These are phyloP conservation scores for Zaprionus inermis DNA, from an alignment of 1,140 invertebrate genomes.

Conservation along the genomic window DNA sequence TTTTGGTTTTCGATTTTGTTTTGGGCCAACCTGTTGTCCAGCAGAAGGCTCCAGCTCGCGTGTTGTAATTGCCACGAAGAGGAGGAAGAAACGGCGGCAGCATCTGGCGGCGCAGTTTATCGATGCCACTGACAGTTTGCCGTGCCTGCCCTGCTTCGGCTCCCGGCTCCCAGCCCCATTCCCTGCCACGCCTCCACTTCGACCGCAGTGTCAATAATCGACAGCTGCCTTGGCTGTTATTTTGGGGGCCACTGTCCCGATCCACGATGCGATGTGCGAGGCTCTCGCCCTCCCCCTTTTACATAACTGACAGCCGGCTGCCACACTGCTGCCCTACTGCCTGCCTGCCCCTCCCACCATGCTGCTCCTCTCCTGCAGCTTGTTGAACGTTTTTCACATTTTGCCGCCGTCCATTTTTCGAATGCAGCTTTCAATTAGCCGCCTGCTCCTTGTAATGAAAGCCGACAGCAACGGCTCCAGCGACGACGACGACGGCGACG, in stretches of 20 bases:
- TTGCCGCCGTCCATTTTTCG: constrained; percentile 60
- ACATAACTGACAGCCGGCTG: constrained; percentile 61
- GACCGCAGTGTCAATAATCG: constrained; percentile 80
- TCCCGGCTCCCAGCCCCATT: constrained; percentile 4
- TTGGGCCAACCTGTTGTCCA: constrained; percentile 69
- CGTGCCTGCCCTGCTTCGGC: background rate
- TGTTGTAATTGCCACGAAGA: constrained; percentile 74
- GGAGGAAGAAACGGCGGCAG: constrained; percentile 16
- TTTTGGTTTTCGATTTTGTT: constrained; percentile 50
- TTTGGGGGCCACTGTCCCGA: constrained; percentile 35
- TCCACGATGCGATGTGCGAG: too few species aligned
- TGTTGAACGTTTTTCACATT: constrained; percentile 55
- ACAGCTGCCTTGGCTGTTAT: constrained; percentile 75
- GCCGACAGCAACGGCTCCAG: constrained; percentile 56
- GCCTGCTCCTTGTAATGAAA: constrained; percentile 78
- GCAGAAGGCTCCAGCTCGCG: constrained; percentile 58
- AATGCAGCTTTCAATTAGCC: constrained; percentile 81
- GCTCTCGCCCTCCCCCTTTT: constrained; percentile 55
- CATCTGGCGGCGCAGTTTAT: constrained; percentile 65
- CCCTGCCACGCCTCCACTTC: constrained; percentile 16
- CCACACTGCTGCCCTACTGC: constrained; percentile 10
- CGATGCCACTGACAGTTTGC: constrained; percentile 40
- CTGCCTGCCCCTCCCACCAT: constrained; percentile 3
- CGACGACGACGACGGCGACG: constrained; percentile 38
- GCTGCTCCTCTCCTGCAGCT: constrained; percentile 6